These are phyloP conservation scores for Peromyscus eremicus DNA, from an alignment of 2,797 vertebrate species.

Conservation along the genomic window DNA sequence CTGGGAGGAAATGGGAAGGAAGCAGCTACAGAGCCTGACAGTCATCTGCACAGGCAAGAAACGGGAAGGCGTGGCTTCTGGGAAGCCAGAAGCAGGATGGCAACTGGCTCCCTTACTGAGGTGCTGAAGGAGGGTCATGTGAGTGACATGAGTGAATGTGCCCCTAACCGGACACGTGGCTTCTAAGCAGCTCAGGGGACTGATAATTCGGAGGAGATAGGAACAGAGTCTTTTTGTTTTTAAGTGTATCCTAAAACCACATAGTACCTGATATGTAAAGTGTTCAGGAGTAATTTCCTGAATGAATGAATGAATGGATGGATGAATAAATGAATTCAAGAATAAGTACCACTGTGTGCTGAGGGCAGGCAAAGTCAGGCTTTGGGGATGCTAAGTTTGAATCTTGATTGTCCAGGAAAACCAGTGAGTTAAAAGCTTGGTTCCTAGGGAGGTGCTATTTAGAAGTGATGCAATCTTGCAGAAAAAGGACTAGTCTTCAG, in stretches of 20 bases:
- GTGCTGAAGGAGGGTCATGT: neutral
- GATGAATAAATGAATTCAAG: neutral
- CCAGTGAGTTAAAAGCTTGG: neutral
- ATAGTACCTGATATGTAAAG: neutral
- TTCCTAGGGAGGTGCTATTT: neutral
- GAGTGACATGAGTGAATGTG: neutral
- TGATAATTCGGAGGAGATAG: neutral
- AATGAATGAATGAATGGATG: neutral
- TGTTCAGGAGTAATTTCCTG: neutral
- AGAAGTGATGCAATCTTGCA: neutral
- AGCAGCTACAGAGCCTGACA: accelerated
- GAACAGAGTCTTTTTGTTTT: neutral
- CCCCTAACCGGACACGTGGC: neutral
- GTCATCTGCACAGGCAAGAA: accelerated
- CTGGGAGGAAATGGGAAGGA: neutral
- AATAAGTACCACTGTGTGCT: accelerated
- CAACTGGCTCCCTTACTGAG: accelerated
- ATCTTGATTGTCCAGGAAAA: neutral
- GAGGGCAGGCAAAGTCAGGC: neutral
- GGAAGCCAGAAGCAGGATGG: neutral
- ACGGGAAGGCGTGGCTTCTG: accelerated
- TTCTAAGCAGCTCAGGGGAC: neutral
- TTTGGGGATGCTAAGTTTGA: neutral
- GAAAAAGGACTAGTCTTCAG: neutral
- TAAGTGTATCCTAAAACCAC: neutral